Conservation (phyloP, 2,113 vertebrate genomes). For the Pycnonotus jocosus region DNA sequence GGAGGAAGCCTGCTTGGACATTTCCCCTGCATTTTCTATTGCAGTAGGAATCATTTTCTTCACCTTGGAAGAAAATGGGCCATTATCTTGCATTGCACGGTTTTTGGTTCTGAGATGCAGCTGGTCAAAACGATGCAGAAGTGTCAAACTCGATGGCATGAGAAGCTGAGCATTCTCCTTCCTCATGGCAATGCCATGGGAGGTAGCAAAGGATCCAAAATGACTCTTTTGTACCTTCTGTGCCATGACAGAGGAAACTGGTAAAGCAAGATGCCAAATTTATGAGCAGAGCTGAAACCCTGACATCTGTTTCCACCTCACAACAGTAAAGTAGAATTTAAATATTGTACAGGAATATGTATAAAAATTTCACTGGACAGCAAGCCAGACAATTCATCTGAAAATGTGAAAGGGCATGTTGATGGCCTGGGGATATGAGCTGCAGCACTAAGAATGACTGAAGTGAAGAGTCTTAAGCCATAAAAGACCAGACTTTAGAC, state of each 20-base stretch:
- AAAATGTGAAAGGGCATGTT: not conserved
- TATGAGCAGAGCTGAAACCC: not conserved
- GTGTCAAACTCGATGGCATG: not conserved
- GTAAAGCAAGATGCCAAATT: not conserved
- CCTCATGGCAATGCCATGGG: not conserved
- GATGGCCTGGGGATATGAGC: not conserved
- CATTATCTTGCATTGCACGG: not conserved
- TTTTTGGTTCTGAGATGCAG: not conserved
- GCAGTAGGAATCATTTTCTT: not conserved
- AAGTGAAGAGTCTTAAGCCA: not conserved
- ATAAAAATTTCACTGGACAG: not conserved
- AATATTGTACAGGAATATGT: not conserved
- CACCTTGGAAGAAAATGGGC: not conserved
- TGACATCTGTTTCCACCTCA: not conserved
- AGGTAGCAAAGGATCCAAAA: not conserved
- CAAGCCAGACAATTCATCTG: not conserved
- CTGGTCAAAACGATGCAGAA: not conserved
- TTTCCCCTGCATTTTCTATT: not conserved
- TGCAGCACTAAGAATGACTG: not conserved
- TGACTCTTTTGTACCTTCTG: not conserved
- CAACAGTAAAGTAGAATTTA: rapidly evolving
- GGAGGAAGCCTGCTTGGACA: not conserved
- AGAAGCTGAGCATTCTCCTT: not conserved
- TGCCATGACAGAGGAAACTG: not conserved
- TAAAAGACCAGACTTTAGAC: not conserved